These are phyloP conservation scores for Rhopalosiphum padi DNA, from an alignment of 1,140 invertebrate genomes.

Conservation along the genomic window DNA sequence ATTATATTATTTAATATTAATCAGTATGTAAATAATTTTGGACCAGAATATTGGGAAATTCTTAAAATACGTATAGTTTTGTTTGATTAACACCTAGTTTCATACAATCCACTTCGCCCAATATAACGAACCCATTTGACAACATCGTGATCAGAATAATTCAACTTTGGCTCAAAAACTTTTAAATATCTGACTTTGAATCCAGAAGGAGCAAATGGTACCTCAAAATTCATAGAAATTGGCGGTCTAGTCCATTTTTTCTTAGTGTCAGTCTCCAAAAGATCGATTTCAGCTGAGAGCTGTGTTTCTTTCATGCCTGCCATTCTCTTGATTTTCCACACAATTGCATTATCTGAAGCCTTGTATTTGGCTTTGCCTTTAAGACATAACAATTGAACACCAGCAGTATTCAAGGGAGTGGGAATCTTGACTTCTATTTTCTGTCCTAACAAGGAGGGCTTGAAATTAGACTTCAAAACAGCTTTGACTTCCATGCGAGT, in stretches of 20 bases:
- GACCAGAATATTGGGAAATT: neutral
- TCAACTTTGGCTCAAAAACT: constrained; percentile 99
- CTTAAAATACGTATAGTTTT: neutral
- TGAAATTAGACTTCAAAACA: constrained; percentile 99
- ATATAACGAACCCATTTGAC: constrained; percentile 99
- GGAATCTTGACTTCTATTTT: constrained; percentile 99
- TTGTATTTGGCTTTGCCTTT: constrained; percentile 99
- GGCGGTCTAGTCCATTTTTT: constrained; percentile 99
- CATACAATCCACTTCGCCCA: constrained; percentile 97
- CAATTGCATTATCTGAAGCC: constrained; percentile 99
- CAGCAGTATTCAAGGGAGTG: constrained; percentile 97
- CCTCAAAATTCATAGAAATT: constrained; percentile 99
- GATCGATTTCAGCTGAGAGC: constrained; percentile 97
- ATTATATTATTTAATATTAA: neutral
- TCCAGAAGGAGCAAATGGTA: constrained; percentile 94
- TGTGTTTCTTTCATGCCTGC: constrained; percentile 99
- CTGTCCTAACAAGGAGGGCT: constrained; percentile 95
- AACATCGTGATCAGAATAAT: constrained; percentile 99
- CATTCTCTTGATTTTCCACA: constrained; percentile 99
- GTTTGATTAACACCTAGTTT: constrained; percentile 89
- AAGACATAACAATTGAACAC: constrained; percentile 97
- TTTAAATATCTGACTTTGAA: constrained; percentile 99
- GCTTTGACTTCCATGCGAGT: constrained; percentile 99
- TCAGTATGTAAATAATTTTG: neutral
- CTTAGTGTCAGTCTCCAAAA: constrained; percentile 98